Evolutionary conservation across 2,113 vertebrate species (phyloP).

Genomic region (Lamprologus callipterus): DNA sequence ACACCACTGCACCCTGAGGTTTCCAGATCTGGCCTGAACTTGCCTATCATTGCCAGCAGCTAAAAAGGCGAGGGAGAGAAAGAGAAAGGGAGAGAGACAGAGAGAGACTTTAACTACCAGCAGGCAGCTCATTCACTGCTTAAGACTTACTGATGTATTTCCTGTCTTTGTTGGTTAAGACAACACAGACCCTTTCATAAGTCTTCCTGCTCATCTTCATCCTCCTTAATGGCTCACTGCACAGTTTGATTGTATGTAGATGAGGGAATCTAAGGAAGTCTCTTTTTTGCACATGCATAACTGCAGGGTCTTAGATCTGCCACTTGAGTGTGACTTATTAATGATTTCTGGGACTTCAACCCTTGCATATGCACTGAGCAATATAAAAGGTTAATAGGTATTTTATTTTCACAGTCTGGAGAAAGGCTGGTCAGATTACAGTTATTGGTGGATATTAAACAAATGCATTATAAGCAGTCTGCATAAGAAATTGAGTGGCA

Average conservation of each 20-base stretch:
- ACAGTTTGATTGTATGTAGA: conserved; percentile 69
- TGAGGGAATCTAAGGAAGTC: conserved; percentile 55
- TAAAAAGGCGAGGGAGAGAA: background rate
- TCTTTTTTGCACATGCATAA: conserved; percentile 41
- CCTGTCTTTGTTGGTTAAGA: conserved; percentile 37
- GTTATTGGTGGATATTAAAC: conserved; percentile 10
- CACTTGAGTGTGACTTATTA: conserved; percentile 50
- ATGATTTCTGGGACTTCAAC: conserved; percentile 51
- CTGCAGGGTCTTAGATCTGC: conserved; percentile 41
- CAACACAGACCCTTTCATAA: conserved; percentile 25
- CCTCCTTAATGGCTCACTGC: conserved; percentile 48
- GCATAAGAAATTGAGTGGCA: conserved; percentile 2
- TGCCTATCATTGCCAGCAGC: background rate
- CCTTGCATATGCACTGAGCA: conserved; percentile 23
- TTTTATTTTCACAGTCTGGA: conserved; percentile 19
- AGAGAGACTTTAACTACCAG: background rate
- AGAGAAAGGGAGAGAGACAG: background rate
- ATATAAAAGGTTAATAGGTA: conserved; percentile 57
- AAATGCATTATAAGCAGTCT: background rate
- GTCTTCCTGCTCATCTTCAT: conserved; percentile 8
- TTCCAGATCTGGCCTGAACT: background rate
- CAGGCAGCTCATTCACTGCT: background rate
- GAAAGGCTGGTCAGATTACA: background rate
- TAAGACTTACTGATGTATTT: conserved; percentile 47
- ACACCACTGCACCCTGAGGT: background rate